Base-by-base conservation (phyloP, 2,797 vertebrate species). In the Gobionotothen gibberifrons region DNA sequence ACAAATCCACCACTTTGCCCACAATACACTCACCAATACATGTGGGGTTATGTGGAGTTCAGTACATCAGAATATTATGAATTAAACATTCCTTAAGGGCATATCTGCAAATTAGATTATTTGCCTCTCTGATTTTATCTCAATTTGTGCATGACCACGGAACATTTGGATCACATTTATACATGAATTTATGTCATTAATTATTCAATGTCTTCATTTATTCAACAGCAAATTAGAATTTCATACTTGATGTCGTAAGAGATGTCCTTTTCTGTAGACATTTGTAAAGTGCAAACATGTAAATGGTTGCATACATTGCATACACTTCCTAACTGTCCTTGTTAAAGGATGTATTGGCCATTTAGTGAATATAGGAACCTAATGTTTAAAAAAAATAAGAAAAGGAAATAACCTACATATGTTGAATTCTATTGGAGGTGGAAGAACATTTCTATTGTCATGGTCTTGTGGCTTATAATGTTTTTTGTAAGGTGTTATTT, bases 21-120 rank as follows among this genome's bases (percentile, higher is more conserved):
- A 55, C 1, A 4, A n/a, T 7, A 4, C 36, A n/a, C 15, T 57
- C 0, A 8, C 5, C 16, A 32, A n/a, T 32, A 32, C 12, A 21
- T 22, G 66, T 21, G 6, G 4, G 2, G 10, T 29, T 14, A n/a
- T 40, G 10, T 14, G 42, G 1, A 60, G 22, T 42, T 13, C 16
- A 36, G 61, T 56, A 6, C 2, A 54, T 36, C 22, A 57, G 3
- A 16, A 48, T n/a, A 59, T 72, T 55, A 21, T 32, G 0, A 46
- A 58, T 47, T 22, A 1, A 68, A 59, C 8, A 57, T 21, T 36
- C 52, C 78, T 4, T 42, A 47, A 62, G 5, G 49, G 9, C 3
- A 36, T 16, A 22, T 69, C 59, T 49, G 36, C 5, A 74, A 67
- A 76, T 79, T 3, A 53, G 43, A 64, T 71, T 67, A 64, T 44